Conservation (phyloP, 2,113 vertebrate species). For the Gymnobelideus leadbeateri region DNA sequence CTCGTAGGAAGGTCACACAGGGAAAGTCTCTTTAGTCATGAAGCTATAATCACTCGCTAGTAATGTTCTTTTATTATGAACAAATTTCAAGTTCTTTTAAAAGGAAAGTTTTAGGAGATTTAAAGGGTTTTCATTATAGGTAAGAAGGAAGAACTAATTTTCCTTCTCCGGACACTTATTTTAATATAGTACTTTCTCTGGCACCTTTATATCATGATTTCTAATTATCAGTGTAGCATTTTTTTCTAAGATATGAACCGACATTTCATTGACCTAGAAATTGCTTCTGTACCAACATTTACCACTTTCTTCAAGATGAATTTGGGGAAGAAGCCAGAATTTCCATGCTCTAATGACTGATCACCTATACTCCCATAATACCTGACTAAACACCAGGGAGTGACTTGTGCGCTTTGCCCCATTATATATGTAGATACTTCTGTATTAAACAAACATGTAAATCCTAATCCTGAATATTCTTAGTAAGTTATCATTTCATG, state of each 20-base stretch:
- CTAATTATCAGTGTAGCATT: neutral
- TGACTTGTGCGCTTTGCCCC: neutral
- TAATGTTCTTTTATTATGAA: neutral
- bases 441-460: neutral
- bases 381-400: neutral
- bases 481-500: neutral
- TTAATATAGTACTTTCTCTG: neutral
- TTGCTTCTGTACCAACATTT: neutral
- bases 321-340: constrained; percentile 9
- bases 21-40: neutral
- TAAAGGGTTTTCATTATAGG: neutral
- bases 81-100: neutral
- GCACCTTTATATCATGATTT: neutral
- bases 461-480: neutral
- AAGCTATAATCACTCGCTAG: neutral
- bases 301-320: neutral
- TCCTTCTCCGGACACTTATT: neutral
- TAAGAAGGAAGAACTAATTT: neutral
- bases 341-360: constrained; percentile 18
- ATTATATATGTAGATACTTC: neutral
- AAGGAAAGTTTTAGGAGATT: neutral
- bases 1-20: neutral
- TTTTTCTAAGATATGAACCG: constrained; percentile 9
- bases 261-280: constrained; percentile 36
- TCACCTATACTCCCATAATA: neutral